Base-by-base conservation (phyloP, 2,113 vertebrate species). In the Alexandromys fortis region DNA sequence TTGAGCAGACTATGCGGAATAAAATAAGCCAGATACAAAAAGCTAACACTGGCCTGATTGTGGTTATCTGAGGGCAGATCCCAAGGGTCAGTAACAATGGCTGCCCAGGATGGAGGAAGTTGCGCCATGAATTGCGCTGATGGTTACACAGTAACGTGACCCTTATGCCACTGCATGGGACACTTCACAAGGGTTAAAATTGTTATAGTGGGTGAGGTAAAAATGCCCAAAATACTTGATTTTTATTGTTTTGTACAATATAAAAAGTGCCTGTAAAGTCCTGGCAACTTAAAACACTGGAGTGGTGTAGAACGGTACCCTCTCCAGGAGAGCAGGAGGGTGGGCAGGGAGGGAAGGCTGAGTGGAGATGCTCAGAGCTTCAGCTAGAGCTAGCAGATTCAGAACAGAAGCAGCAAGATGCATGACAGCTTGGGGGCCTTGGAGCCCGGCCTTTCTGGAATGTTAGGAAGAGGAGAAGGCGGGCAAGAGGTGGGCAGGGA, bases 321-420 rank as follows among this genome's bases (percentile, higher is more conserved):
- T 47, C 3, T 13, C 30, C 13, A 58, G 6, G 26, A 63, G 2
- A 11, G 61, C 17, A 3, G n/a, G 55, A 88, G 35, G 11, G 2
- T 0, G 0, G 33, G 21, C 2, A 0, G 22, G 13, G 4, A 17
- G 6, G 30, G 5, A 3, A 22, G 28, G 5, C 7, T 24, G 7
- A 30, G n/a, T 5, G 16, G 65, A 11, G 52, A 28, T 22, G 4
- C 28, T 61, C 22, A 10, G 73, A 78, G 75, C 22, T 4, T 0
- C 9, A 42, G 52, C 67, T 38, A 47, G 28, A 63, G 21, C 61
- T 28, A 2, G 4, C 55, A 22, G 4, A 2, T n/a, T 52, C 49
- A 55, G 7, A 65, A 76, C 0, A 90, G 28, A 67, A 85, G 75
- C 65, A 61, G n/a, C 9, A 81, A 88, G 72, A 58, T 17, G 16